Evolutionary conservation across 2,113 vertebrate genomes (phyloP).

Genomic region (Uria aalge): DNA sequence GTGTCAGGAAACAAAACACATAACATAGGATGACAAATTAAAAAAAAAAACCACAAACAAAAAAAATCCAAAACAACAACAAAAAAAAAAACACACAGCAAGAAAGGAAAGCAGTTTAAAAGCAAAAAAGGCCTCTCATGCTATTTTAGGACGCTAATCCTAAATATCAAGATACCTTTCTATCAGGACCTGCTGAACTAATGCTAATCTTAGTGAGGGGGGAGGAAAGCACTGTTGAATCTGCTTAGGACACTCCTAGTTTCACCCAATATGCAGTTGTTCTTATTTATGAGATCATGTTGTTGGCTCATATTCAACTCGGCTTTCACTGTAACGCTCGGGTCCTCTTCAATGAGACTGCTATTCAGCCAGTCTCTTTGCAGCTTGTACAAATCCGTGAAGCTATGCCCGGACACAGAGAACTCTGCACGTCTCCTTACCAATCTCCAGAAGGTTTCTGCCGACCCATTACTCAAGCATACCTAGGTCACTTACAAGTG

Average conservation of each 20-base stretch:
- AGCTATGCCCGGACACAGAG: background rate
- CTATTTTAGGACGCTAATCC: background rate
- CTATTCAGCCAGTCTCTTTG: background rate
- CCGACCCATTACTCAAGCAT: background rate
- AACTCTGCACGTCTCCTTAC: background rate
- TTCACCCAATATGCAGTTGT: background rate
- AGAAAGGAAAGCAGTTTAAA: background rate
- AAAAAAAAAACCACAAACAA: background rate
- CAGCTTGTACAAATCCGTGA: background rate
- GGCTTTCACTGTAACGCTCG: background rate
- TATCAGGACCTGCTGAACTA: background rate
- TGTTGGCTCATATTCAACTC: background rate
- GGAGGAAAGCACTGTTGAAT: background rate
- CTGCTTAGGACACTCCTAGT: background rate
- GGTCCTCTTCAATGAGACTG: background rate
- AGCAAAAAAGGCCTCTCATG: background rate
- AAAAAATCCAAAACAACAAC: background rate
- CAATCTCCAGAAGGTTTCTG: background rate
- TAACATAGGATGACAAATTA: background rate
- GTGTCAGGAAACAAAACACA: background rate
- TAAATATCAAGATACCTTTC: background rate
- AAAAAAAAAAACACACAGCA: no score
- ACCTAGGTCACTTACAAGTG: background rate
- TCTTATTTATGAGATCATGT: background rate
- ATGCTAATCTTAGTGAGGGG: background rate